A percentile compares a stretch with the other conserved stretches of the same genome.
Evolutionary conservation across 2,888 invertebrate genomes (phyloP).

Genomic region (Melangyna quadrimaculata): DNA sequence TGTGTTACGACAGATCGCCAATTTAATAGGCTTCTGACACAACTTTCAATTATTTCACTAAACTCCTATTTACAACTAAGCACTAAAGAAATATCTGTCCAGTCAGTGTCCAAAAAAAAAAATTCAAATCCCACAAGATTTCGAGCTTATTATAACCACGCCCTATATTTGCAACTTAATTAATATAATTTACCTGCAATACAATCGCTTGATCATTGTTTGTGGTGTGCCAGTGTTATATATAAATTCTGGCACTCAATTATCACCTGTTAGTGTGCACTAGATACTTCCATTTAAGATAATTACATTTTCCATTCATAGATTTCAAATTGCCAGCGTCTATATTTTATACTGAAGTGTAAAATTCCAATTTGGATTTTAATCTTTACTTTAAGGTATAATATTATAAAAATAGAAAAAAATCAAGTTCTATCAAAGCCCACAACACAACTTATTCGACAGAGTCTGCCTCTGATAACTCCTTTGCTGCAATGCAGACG

Average conservation of each 20-base stretch:
- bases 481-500: conserved; percentile 14
- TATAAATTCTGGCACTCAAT: conserved; percentile 47
- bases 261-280: conserved; percentile 59
- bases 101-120: neutral
- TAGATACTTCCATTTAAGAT: conserved; percentile 64
- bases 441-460: neutral
- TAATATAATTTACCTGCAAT: conserved; percentile 16
- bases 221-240: conserved; percentile 3
- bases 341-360: conserved; percentile 12
- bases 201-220: conserved; percentile 38
- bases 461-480: neutral
- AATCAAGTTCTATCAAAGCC: neutral
- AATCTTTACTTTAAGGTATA: conserved; percentile 22
- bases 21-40: too few relatives aligned
- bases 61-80: neutral
- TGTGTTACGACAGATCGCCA: too few relatives aligned
- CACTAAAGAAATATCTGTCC: neutral
- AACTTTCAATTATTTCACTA: neutral
- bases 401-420: neutral
- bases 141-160: neutral
- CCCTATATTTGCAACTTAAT: conserved; percentile 25
- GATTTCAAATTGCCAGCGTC: conserved; percentile 26
- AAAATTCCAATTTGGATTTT: conserved; percentile 54
- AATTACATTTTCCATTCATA: conserved; percentile 55
- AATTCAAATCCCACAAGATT: neutral